These are phyloP conservation scores for Nesoenas mayeri DNA, from an alignment of 2,113 vertebrate genomes.

Conservation along the genomic window DNA sequence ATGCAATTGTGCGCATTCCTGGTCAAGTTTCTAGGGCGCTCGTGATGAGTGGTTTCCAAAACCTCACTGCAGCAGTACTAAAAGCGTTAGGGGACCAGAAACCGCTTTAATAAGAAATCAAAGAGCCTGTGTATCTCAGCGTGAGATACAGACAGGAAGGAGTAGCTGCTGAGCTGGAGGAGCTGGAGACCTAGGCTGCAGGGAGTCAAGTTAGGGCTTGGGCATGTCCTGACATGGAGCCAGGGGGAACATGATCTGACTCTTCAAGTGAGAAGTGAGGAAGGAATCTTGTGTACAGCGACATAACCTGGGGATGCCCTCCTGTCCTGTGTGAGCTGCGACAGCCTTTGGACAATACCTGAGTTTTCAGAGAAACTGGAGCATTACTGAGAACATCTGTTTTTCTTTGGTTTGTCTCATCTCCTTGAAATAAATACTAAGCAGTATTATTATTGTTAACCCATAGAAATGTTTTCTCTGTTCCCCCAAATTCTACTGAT, in stretches of 20 bases:
- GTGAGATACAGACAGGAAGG: slow-evolving; percentile 10
- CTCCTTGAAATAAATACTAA: slow-evolving; percentile 51
- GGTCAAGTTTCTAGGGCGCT: slow-evolving; percentile 45
- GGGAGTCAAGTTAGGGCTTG: neutral
- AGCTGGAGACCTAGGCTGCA: slow-evolving; percentile 10
- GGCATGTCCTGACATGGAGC: neutral
- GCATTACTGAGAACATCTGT: neutral
- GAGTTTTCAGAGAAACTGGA: neutral
- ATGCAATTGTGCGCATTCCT: slow-evolving; percentile 36
- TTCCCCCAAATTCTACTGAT: slow-evolving; percentile 34
- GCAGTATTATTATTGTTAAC: slow-evolving; percentile 51
- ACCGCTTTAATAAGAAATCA: slow-evolving; percentile 64
- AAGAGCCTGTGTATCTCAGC: slow-evolving; percentile 53
- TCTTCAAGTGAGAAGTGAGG: neutral
- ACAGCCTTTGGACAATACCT: neutral
- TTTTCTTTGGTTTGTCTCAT: slow-evolving; percentile 35
- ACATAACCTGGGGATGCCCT: neutral
- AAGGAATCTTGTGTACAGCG: neutral
- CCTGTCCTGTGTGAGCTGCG: neutral
- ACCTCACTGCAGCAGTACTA: slow-evolving; percentile 6
- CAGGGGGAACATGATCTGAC: neutral
- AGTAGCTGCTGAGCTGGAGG: slow-evolving; percentile 15
- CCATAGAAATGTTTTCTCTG: slow-evolving; percentile 54
- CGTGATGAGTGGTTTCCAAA: slow-evolving; percentile 31
- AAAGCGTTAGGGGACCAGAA: slow-evolving; percentile 53